Base-by-base conservation (phyloP, 2,888 invertebrate species). In the Trissolcus japonicus region DNA sequence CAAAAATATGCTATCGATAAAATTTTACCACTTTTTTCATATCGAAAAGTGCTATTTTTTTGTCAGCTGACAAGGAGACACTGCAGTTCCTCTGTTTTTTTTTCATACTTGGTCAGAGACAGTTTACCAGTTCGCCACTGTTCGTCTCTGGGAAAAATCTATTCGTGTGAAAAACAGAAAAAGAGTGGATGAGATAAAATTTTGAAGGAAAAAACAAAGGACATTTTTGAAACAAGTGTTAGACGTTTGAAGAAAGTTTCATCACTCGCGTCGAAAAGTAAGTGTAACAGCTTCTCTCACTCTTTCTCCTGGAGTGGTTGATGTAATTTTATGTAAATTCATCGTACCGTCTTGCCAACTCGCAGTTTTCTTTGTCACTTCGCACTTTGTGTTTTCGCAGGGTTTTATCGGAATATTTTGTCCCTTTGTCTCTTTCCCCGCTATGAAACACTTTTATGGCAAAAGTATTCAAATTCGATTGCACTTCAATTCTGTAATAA, bases 381-480 rank as follows among this genome's bases (percentile, higher is more conserved):
- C 46, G 11, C 48, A 51, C 74, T 57, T 60, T 57, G 29, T 35
- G 1, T 75, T 63, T 69, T 63, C 54, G 53, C 68, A 63, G 55
- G 75, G 61, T 75, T 69, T 75, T 60, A 69, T 72, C 60, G 25
- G 72, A 54, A 72, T 72, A 41, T 76, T 80, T 65, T 21, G 63
- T 76, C 54, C 66, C 79, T 53, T 78, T 77, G 77, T 78, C 59
- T 56, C 25, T 25, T 56, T 16, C 0, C n/a, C 41, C 43, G 17
- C 59, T 46, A 54, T 72, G 59, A 54, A 65, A 65, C 61, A 65
- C 60, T 72, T 72, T 72, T 55, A 72, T 63, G 57, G 46, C 54
- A 72, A 63, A 63, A 65, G 56, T 53, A 72, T 72, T 71, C 71
- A 63, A 71, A 62, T 83, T 83, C 79, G 67, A 67, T 67, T 67